Evolutionary conservation across 2,113 vertebrate genomes (phyloP).

Genomic region (Cariama cristata): DNA sequence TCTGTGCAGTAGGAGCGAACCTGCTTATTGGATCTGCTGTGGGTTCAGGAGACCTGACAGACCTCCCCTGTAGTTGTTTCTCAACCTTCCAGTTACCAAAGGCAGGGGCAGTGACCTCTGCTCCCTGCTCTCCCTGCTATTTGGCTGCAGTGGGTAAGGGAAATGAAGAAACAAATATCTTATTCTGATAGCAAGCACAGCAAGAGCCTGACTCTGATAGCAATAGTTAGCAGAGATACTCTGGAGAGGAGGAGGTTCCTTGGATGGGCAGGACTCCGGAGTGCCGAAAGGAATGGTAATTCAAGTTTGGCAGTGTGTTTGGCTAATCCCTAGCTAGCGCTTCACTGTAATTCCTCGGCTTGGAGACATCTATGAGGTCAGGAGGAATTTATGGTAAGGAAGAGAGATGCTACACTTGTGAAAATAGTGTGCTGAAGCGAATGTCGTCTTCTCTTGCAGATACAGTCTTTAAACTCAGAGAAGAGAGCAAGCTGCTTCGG

Average conservation of each 20-base stretch:
- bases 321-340: neutral
- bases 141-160: neutral
- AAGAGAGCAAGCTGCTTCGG: conserved; percentile 75
- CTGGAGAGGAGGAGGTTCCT: neutral
- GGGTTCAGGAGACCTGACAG: neutral
- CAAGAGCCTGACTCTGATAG: neutral
- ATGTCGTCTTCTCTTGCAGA: conserved; percentile 50
- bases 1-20: neutral
- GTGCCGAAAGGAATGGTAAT: neutral
- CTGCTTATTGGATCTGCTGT: neutral
- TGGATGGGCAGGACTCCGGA: neutral
- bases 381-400: neutral
- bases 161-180: neutral
- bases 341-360: neutral
- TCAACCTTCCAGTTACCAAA: neutral
- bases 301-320: neutral
- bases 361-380: neutral
- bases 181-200: neutral
- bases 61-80: neutral
- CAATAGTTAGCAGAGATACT: neutral
- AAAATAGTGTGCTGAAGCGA: fast-evolving
- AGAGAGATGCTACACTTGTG: neutral
- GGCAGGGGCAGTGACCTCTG: neutral
- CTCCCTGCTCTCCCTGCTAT: neutral
- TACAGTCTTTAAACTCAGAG: conserved; percentile 66